phyloP scores from a whole-genome alignment of 2,797 vertebrate species.

The Poecilia velifera region DNA sequence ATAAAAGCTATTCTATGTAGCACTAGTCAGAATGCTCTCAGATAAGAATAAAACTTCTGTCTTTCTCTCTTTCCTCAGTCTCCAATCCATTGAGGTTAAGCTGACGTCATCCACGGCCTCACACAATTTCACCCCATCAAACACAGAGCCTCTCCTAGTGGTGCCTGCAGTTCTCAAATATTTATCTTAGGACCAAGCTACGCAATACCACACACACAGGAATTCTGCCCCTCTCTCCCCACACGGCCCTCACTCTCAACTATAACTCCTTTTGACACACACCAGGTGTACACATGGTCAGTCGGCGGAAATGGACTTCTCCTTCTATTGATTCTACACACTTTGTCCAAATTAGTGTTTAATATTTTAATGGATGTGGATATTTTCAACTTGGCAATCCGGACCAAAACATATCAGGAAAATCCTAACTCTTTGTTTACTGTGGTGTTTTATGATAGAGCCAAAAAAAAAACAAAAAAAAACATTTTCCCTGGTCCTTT shows the following conservation, averaged over 20 bases:
- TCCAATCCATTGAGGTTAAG: slow-evolving; percentile 32
- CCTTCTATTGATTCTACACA: background rate
- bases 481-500: background rate
- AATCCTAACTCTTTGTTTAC: background rate
- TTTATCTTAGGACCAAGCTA: slow-evolving; percentile 51
- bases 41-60: background rate
- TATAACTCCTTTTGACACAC: slow-evolving; percentile 21
- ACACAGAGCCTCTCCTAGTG: slow-evolving; percentile 51
- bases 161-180: slow-evolving; percentile 60
- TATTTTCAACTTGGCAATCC: background rate
- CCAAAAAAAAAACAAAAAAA: background rate
- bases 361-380: background rate
- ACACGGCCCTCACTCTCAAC: slow-evolving; percentile 28
- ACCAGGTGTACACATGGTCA: slow-evolving; percentile 12
- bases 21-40: slow-evolving; percentile 6
- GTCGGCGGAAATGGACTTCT: background rate
- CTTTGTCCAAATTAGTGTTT: background rate
- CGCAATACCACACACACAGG: slow-evolving; percentile 46
- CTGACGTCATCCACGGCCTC: slow-evolving; percentile 54
- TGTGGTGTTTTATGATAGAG: background rate
- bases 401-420: background rate
- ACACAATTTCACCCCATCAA: slow-evolving; percentile 50
- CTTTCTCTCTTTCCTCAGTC: background rate
- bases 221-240: slow-evolving; percentile 23
- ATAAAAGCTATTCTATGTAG: background rate